Evolutionary conservation across 2,888 invertebrate species (phyloP).

Genomic region (Dryocosmus kuriphilus): DNA sequence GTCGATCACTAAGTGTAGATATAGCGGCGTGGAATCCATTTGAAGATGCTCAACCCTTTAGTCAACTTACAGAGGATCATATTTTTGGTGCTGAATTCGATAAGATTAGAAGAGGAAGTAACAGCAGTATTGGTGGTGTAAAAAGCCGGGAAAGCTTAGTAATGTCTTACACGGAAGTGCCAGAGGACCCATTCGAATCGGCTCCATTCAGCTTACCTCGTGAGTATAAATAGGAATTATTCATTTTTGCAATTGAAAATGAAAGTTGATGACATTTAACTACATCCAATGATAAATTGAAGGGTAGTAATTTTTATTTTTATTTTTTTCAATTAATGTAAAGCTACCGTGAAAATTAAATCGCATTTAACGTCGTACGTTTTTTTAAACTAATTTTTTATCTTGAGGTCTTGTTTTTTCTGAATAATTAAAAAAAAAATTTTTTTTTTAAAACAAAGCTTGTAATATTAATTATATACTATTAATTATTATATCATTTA

Average conservation of each 20-base stretch:
- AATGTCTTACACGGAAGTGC: slow-evolving; percentile 81
- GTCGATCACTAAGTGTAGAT: slow-evolving; percentile 79
- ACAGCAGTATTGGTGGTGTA: slow-evolving; percentile 86
- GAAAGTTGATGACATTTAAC: no score
- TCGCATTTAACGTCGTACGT: no score
- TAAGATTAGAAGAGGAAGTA: slow-evolving; percentile 87
- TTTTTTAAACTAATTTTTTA: no score
- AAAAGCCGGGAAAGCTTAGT: slow-evolving; percentile 85
- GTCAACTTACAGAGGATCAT: slow-evolving; percentile 88
- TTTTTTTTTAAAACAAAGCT: no score
- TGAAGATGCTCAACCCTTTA: slow-evolving; percentile 85
- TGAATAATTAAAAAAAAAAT: no score
- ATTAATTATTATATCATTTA: neutral
- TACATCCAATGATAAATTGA: neutral
- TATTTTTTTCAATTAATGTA: no score
- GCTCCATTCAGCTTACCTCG: slow-evolving; percentile 89
- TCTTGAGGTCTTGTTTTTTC: no score
- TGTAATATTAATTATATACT: no score
- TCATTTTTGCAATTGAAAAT: no score
- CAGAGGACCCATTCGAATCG: slow-evolving; percentile 89
- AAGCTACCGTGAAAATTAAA: no score
- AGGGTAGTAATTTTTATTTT: no score
- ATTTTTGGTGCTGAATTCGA: slow-evolving; percentile 92
- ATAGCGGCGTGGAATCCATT: slow-evolving; percentile 91
- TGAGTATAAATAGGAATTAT: slow-evolving; percentile 70